These are phyloP conservation scores for Lithophane ornitopus DNA, from an alignment of 2,888 invertebrate genomes.

Conservation along the genomic window DNA sequence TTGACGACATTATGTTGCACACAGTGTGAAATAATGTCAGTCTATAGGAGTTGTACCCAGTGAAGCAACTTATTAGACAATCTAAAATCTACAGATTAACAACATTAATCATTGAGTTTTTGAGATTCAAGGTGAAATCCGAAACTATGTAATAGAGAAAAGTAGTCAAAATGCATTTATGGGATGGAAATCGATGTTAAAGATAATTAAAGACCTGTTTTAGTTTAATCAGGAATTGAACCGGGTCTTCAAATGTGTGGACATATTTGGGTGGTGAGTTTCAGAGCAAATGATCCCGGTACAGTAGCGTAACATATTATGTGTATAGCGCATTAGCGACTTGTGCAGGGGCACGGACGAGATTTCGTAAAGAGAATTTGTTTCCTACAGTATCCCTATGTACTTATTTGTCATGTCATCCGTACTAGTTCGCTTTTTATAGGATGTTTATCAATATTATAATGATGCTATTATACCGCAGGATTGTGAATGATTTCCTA, in stretches of 20 bases:
- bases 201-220: not conserved
- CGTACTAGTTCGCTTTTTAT: not conserved
- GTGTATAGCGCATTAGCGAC: not conserved
- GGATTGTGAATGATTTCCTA: not conserved
- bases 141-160: too few relatives aligned
- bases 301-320: not conserved
- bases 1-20: conserved; percentile 37
- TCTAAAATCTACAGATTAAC: not conserved
- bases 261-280: not conserved
- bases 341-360: not conserved
- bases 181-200: not conserved
- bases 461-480: not conserved
- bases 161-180: not conserved
- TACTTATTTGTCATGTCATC: not conserved
- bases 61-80: conserved; percentile 14
- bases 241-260: not conserved
- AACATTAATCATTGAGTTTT: not conserved
- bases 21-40: conserved; percentile 8
- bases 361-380: not conserved
- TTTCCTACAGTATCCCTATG: not conserved
- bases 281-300: not conserved
- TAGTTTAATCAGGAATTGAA: not conserved
- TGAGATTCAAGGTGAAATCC: not conserved
- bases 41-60: not conserved
- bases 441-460: not conserved